Conservation (phyloP, 2,113 vertebrate species). For the Microcebus tavaratra region DNA sequence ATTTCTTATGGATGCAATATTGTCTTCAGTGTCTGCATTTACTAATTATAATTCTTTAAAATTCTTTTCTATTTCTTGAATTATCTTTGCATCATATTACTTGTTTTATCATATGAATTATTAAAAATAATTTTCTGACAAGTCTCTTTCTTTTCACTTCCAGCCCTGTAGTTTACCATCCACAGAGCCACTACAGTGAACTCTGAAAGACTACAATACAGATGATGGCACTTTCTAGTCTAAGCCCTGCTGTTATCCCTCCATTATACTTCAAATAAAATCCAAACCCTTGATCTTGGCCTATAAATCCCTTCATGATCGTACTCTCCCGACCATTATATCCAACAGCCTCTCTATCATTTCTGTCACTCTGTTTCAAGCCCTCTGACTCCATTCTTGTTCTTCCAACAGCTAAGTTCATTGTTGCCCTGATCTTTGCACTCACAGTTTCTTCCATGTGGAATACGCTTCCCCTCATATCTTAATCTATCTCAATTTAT, state of each 20-base stretch:
- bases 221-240: neutral
- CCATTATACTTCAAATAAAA: neutral
- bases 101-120: neutral
- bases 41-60: neutral
- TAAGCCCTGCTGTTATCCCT: neutral
- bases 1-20: neutral
- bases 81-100: neutral
- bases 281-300: neutral
- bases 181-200: neutral
- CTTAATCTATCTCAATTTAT: neutral
- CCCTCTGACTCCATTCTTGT: neutral
- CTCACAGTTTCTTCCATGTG: neutral
- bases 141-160: neutral
- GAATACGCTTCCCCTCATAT: neutral
- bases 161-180: neutral
- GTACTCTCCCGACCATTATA: neutral
- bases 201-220: neutral
- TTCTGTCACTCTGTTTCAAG: neutral
- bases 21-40: neutral
- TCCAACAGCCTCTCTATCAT: neutral
- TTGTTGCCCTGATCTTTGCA: neutral
- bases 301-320: neutral
- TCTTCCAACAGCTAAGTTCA: neutral
- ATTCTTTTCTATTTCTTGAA: neutral
- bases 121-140: conserved; percentile 12